Evolutionary conservation across 2,888 invertebrate genomes (phyloP).

Genomic region (Parnassius smintheus): DNA sequence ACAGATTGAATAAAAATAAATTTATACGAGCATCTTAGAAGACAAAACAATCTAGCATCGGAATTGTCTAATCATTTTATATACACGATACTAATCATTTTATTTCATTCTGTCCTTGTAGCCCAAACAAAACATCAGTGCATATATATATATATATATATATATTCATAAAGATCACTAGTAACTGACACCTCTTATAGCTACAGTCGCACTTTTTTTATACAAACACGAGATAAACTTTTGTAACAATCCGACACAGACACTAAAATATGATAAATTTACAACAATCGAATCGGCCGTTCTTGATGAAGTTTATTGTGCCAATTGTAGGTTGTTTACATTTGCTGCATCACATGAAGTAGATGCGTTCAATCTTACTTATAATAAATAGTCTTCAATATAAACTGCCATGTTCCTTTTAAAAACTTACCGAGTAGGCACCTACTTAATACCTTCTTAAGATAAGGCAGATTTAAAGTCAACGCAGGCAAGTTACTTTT

Average conservation of each 20-base stretch:
- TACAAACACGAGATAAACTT: slow-evolving; percentile 57
- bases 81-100: too few species aligned
- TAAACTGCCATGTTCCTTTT: neutral
- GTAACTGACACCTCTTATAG: neutral
- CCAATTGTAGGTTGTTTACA: slow-evolving; percentile 73
- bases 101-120: too few species aligned
- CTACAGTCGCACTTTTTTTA: slow-evolving; percentile 33
- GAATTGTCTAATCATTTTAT: too few species aligned
- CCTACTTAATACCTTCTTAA: neutral
- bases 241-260: slow-evolving; percentile 53
- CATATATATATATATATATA: too few species aligned
- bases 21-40: slow-evolving; percentile 17
- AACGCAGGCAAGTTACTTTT: slow-evolving; percentile 44
- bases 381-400: slow-evolving; percentile 12
- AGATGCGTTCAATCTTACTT: slow-evolving; percentile 38
- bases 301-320: slow-evolving; percentile 75
- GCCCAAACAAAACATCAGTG: too few species aligned
- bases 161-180: neutral
- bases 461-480: slow-evolving; percentile 31
- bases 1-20: slow-evolving; percentile 15
- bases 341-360: slow-evolving; percentile 37
- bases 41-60: neutral
- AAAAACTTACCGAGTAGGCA: neutral
- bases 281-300: slow-evolving; percentile 62
- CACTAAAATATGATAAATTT: slow-evolving; percentile 67